Base-by-base conservation (phyloP, 2,888 invertebrate genomes). In the Ornithoptera priamus region DNA sequence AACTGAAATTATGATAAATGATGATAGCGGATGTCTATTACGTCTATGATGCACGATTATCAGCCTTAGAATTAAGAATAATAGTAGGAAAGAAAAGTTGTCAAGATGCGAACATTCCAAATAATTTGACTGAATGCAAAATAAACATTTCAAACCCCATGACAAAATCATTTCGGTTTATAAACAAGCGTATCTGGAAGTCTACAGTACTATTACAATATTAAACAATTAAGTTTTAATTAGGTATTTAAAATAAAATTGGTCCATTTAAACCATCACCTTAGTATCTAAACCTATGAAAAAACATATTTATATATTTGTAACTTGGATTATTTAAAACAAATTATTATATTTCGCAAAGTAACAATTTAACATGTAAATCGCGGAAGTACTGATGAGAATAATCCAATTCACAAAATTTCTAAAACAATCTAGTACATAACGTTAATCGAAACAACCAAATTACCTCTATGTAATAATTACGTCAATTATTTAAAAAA, bases 81-180 rank as follows among this genome's bases (percentile, higher is more conserved):
- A 83, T 69, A 73, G 79, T 79, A 82, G 81, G 81, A 87, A 89
- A 91, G 85, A 88, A 89, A 90, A 92, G 91, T 91, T 91, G 92
- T 92, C 92, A 92, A 92, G 92, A 92, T 92, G 92, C 92, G 91
- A 89, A 91, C 91, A 91, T 92, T 91, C 92, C 88, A 88, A 88
- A 87, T 83, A 81, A 88, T 82, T 82, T 82, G 76, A 76, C 82
- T 81, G 80, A 83, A 85, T 82, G 85, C 84, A 88, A 91, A 85
- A 85, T 84, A 89, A 89, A 88, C 85, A 88, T 66, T 80, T 92
- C 92, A 92, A 92, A 92, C 92, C 92, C 92, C 92, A 92, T 92
- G 78, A 91, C 92, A 92, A 86, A 79, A 80, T 67, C 64, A 67
- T 76, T 79, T 81, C 75, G 76, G 77, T 78, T 82, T 83, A 81